Evolutionary conservation across 2,113 vertebrate species (phyloP).

Genomic region (Anguilla japonica): DNA sequence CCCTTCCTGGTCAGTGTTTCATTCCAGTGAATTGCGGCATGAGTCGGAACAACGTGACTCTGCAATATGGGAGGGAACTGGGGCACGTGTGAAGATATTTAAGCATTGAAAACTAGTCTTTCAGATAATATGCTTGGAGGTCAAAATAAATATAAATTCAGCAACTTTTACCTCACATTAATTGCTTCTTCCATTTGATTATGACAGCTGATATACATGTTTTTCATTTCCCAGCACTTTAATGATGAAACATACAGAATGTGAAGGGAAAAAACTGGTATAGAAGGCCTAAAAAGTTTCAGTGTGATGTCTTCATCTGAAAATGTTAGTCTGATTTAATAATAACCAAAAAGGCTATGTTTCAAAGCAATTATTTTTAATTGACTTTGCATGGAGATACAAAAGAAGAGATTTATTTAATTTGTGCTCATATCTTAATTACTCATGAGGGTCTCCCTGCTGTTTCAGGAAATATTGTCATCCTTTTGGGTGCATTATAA

Average conservation of each 20-base stretch:
- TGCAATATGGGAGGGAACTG: background rate
- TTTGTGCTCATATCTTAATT: slow-evolving; percentile 13
- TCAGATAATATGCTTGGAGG: too few relatives aligned
- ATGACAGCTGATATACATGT: background rate
- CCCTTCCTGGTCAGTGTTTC: background rate
- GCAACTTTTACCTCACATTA: background rate
- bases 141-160: too few relatives aligned
- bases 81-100: background rate
- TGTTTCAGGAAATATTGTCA: slow-evolving; percentile 12
- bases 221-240: background rate
- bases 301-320: background rate
- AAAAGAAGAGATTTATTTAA: slow-evolving; percentile 22
- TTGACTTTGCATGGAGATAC: slow-evolving; percentile 35
- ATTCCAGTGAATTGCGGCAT: background rate
- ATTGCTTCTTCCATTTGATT: background rate
- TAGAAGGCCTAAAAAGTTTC: background rate
- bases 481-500: background rate
- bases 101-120: too few relatives aligned
- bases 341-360: background rate
- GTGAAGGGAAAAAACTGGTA: background rate
- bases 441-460: slow-evolving; percentile 6
- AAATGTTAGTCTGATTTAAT: slow-evolving; percentile 25
- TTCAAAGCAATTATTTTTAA: slow-evolving; percentile 32
- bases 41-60: background rate
- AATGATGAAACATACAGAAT: background rate